Percentiles rank a stretch among this genome's conserved stretches.
Evolutionary conservation across 2,113 vertebrate genomes (phyloP).

Genomic region (Scolopax mira): DNA sequence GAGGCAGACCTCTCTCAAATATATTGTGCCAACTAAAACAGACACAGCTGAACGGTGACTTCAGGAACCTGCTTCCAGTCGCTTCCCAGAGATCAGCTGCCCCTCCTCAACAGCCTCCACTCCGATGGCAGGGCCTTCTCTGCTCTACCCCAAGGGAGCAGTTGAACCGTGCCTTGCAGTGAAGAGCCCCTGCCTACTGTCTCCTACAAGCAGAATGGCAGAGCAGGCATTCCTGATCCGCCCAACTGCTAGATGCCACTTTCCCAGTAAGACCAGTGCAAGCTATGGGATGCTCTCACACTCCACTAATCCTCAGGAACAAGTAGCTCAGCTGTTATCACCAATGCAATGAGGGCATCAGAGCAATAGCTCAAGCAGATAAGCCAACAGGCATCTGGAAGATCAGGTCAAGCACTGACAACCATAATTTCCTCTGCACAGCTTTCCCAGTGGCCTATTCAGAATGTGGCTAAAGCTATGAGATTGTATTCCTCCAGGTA

Average conservation of each 20-base stretch:
- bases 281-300: not conserved
- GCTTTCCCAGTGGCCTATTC: not conserved
- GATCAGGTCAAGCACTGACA: not conserved
- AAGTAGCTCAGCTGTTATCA: not conserved
- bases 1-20: not conserved
- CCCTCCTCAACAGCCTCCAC: not conserved
- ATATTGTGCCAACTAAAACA: not conserved
- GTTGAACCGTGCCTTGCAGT: not conserved
- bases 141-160: not conserved
- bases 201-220: not conserved
- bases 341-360: not conserved
- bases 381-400: not conserved
- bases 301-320: not conserved
- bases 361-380: not conserved
- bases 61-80: not conserved
- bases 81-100: not conserved
- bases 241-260: not conserved
- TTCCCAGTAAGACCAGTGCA: not conserved
- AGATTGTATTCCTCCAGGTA: not conserved
- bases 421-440: not conserved
- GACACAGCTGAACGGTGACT: fast-evolving
- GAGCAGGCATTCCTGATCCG: not conserved
- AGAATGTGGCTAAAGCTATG: not conserved
- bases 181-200: not conserved
- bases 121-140: not conserved